Conservation (phyloP, 2,113 vertebrate genomes). For the Aegotheles bennettii region DNA sequence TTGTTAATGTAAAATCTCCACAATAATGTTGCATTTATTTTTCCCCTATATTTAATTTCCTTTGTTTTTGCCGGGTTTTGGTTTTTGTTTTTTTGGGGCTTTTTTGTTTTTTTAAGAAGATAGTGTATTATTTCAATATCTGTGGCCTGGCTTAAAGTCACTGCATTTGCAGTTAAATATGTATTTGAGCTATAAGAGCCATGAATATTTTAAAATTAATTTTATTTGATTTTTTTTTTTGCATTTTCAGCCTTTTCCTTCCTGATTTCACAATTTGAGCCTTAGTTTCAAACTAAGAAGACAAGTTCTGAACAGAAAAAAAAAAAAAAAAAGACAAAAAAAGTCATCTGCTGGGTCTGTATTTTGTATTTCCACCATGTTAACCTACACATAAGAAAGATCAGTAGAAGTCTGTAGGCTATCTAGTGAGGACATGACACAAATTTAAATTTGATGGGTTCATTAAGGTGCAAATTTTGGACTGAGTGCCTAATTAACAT, state of each 20-base stretch:
- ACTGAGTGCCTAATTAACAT: not conserved
- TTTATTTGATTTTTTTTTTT: not conserved
- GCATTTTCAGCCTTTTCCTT: not conserved
- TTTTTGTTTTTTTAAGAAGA: too few species aligned
- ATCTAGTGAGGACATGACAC: not conserved
- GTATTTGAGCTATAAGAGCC: not conserved
- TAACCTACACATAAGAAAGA: not conserved
- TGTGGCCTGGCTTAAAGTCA: not conserved
- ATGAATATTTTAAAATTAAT: not conserved
- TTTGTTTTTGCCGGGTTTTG: not conserved
- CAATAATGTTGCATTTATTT: not conserved
- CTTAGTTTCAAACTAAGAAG: not conserved
- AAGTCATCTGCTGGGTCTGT: not conserved
- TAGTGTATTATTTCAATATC: not conserved
- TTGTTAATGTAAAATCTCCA: not conserved
- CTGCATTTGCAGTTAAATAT: not conserved
- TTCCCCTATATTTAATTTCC: not conserved
- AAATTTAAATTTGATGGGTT: slow-evolving; percentile 7
- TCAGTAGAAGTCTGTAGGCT: not conserved
- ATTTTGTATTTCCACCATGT: not conserved
- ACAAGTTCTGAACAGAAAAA: not conserved
- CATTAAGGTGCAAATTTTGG: slow-evolving; percentile 25
- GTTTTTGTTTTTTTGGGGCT: not conserved
- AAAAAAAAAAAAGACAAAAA: not conserved
- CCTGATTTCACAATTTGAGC: not conserved